Evolutionary conservation across 2,797 vertebrate genomes (phyloP).

Genomic region (Enoplosus armatus): DNA sequence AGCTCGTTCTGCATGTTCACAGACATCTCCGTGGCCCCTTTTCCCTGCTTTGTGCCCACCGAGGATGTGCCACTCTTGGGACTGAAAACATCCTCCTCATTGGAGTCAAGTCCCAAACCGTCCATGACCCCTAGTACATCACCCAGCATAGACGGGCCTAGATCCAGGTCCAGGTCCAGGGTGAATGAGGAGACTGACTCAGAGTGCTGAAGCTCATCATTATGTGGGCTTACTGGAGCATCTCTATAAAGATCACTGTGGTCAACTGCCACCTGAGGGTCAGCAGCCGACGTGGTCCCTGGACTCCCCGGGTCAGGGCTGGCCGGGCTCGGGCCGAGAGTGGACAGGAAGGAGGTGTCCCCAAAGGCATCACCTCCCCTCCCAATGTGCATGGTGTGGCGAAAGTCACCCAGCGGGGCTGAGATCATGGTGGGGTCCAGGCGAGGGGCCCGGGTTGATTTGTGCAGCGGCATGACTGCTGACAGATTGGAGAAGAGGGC

Average conservation of each 20-base stretch:
- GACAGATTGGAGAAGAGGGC: slow-evolving; percentile 5
- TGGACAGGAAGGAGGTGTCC: slow-evolving; percentile 94
- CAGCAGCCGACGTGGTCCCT: slow-evolving; percentile 40
- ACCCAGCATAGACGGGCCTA: slow-evolving; percentile 94
- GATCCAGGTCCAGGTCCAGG: slow-evolving; percentile 90
- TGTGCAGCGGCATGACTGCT: slow-evolving; percentile 91
- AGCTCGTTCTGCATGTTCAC: slow-evolving; percentile 71
- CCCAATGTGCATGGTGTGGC: slow-evolving; percentile 96
- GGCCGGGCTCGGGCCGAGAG: slow-evolving; percentile 80
- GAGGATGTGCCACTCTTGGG: slow-evolving; percentile 56
- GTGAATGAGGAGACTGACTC: slow-evolving; percentile 87
- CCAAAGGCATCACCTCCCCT: slow-evolving; percentile 93
- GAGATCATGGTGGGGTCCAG: slow-evolving; percentile 92
- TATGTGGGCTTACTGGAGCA: slow-evolving; percentile 42
- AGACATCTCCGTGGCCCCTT: slow-evolving; percentile 53
- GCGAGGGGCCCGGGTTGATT: slow-evolving; percentile 87
- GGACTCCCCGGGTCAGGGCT: slow-evolving; percentile 55
- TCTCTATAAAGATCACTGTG: slow-evolving; percentile 57
- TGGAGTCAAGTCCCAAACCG: slow-evolving; percentile 79
- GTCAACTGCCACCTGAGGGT: slow-evolving; percentile 56
- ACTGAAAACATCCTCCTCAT: slow-evolving; percentile 67
- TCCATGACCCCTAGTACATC: slow-evolving; percentile 95
- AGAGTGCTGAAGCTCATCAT: slow-evolving; percentile 79
- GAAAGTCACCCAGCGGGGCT: slow-evolving; percentile 90
- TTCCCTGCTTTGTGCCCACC: slow-evolving; percentile 62